Percentiles rank a stretch among this genome's conserved stretches.
Conservation (phyloP, 1,140 invertebrate species). For the Halesus radiatus region DNA sequence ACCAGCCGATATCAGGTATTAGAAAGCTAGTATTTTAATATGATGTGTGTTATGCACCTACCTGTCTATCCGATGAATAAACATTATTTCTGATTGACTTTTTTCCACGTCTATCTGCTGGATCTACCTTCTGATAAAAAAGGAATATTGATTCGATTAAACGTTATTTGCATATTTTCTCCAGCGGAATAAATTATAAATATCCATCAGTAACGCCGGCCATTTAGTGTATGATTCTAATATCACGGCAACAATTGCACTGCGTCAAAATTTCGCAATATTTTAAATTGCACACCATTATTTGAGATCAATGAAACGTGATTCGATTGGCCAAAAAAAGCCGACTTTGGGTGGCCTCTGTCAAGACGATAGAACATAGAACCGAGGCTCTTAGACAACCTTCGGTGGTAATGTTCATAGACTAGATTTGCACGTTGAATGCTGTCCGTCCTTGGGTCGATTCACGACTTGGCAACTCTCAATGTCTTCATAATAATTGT, state of each 20-base stretch:
- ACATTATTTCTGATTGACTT: too few relatives aligned
- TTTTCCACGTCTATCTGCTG: too few relatives aligned
- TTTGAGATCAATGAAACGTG: not conserved
- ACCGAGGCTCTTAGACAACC: slow-evolving; percentile 4
- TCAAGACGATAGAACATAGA: not conserved
- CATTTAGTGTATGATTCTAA: not conserved
- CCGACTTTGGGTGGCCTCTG: not conserved
- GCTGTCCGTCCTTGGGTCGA: slow-evolving; percentile 3
- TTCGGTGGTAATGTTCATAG: not conserved
- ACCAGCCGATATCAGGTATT: too few relatives aligned
- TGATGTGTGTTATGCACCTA: too few relatives aligned
- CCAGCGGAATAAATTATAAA: too few relatives aligned
- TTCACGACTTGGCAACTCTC: not conserved
- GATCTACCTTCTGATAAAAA: too few relatives aligned
- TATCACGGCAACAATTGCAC: not conserved
- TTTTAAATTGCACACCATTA: slow-evolving; percentile 17
- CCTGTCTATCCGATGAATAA: too few relatives aligned
- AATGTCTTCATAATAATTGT: not conserved
- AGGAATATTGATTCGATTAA: too few relatives aligned
- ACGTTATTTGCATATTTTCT: too few relatives aligned
- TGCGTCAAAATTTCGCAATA: not conserved
- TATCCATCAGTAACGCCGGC: too few relatives aligned
- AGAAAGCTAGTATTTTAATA: too few relatives aligned
- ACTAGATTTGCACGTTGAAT: not conserved
- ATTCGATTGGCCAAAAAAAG: slow-evolving; percentile 11